These are phyloP conservation scores for Aphaenogaster rudis DNA, from an alignment of 1,140 invertebrate genomes.

Conservation along the genomic window DNA sequence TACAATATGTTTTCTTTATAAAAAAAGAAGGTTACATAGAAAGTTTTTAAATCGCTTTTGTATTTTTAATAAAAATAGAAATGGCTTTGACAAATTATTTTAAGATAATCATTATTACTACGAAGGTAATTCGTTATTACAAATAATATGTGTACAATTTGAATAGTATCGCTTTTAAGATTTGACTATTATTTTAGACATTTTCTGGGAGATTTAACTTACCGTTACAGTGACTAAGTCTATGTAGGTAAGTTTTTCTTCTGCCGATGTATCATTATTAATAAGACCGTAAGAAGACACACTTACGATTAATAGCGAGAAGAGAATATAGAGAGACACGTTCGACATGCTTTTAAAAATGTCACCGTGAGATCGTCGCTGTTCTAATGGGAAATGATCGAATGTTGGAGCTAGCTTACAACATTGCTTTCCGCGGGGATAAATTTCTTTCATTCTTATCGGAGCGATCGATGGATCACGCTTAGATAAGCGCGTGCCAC, in stretches of 20 bases:
- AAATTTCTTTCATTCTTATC: neutral
- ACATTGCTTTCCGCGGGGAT: neutral
- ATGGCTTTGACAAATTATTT: neutral
- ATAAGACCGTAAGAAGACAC: neutral
- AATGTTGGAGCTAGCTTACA: neutral
- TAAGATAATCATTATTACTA: neutral
- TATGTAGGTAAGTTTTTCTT: neutral
- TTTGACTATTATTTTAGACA: neutral
- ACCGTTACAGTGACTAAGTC: conserved; percentile 52
- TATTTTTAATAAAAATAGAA: neutral
- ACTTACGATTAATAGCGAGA: conserved; percentile 3
- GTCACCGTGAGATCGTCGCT: neutral
- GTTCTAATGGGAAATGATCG: neutral
- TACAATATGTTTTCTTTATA: neutral
- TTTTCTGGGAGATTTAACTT: neutral
- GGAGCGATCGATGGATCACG: neutral
- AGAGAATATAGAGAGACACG: neutral
- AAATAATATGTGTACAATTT: neutral
- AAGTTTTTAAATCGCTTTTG: neutral
- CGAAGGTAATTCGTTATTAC: neutral
- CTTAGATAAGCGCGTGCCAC: neutral
- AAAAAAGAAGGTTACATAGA: neutral
- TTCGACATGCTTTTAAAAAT: conserved; percentile 18
- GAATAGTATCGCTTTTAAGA: neutral
- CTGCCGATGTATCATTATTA: neutral